These are phyloP conservation scores for Drosophila pseudoobscura DNA, from an alignment of 1,140 invertebrate species.

Conservation along the genomic window DNA sequence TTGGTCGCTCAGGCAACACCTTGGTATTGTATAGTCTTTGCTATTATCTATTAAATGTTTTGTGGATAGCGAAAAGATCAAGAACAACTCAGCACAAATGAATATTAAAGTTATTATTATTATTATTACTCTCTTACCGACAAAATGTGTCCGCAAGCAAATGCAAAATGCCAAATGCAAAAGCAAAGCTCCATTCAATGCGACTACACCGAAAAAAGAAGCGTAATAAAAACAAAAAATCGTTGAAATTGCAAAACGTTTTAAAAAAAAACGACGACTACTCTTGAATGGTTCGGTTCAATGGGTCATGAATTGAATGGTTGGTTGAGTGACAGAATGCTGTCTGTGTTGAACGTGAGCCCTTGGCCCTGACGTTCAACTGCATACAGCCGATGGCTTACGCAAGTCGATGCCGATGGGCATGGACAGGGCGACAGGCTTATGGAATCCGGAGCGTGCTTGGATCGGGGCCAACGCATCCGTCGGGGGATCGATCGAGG, in stretches of 20 bases:
- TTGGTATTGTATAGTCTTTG: too few relatives aligned
- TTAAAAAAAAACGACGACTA: constrained; percentile 38
- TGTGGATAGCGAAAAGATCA: constrained; percentile 10
- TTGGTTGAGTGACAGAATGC: too few relatives aligned
- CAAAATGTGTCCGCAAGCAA: constrained; percentile 8
- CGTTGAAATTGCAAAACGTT: constrained; percentile 64
- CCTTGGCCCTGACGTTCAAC: constrained; percentile 7
- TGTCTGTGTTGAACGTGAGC: constrained; percentile 6
- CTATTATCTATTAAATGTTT: constrained; percentile 2
- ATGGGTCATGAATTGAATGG: too few relatives aligned
- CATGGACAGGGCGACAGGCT: constrained; percentile 18
- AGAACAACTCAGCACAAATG: constrained; percentile 38
- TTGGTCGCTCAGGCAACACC: too few relatives aligned
- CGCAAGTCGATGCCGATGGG: constrained; percentile 17
- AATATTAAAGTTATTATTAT: constrained; percentile 38
- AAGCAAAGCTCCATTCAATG: constrained; percentile 26
- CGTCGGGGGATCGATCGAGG: constrained; percentile 3
- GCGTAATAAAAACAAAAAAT: constrained; percentile 53
- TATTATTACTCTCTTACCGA: constrained; percentile 1
- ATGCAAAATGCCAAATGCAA: constrained; percentile 4
- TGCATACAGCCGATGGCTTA: not conserved
- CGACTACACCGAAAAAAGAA: constrained; percentile 20
- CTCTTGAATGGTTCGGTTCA: constrained; percentile 29
- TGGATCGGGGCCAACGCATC: constrained; percentile 25
- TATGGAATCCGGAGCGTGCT: constrained; percentile 42